A percentile compares a stretch with the other conserved stretches of the same genome.
Evolutionary conservation across 2,888 invertebrate genomes (phyloP).

Genomic region (Conchocele bisecta): DNA sequence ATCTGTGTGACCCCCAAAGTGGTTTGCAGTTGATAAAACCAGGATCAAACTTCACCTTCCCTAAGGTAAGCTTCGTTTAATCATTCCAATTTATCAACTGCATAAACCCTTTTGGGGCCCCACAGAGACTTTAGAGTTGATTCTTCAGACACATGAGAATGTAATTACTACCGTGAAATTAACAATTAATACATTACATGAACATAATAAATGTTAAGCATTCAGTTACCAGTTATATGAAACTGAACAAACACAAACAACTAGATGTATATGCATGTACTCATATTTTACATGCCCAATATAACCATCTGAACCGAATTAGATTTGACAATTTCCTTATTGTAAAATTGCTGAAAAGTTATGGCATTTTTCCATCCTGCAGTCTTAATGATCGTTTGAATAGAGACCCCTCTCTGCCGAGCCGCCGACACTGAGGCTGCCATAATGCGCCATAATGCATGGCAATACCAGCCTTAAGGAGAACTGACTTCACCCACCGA

Average conservation of each 20-base stretch:
- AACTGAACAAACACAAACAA: no score
- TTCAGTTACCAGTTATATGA: no score
- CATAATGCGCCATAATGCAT: not conserved
- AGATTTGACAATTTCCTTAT: conserved; percentile 5
- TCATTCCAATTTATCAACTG: conserved; percentile 29
- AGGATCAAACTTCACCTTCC: conserved; percentile 41
- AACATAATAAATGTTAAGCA: no score
- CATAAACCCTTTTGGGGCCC: conserved; percentile 31
- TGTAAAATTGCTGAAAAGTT: conserved; percentile 16
- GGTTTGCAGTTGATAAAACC: conserved; percentile 38
- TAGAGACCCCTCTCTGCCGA: not conserved
- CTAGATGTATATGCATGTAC: no score
- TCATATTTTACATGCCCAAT: not conserved
- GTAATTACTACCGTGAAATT: no score
- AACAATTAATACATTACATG: no score
- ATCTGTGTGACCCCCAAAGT: conserved; percentile 43
- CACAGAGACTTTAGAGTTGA: conserved; percentile 49
- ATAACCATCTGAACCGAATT: not conserved
- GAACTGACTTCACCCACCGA: conserved; percentile 3
- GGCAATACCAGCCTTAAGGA: conserved; percentile 2
- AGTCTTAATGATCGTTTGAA: conserved; percentile 16
- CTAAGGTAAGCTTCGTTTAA: conserved; percentile 48
- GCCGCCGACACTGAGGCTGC: not conserved
- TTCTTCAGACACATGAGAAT: no score
- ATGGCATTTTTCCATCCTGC: conserved; percentile 29